Percentiles rank a stretch among this genome's conserved stretches.
phyloP scores from a whole-genome alignment of 2,113 vertebrate species.

The Anseranas semipalmata region DNA sequence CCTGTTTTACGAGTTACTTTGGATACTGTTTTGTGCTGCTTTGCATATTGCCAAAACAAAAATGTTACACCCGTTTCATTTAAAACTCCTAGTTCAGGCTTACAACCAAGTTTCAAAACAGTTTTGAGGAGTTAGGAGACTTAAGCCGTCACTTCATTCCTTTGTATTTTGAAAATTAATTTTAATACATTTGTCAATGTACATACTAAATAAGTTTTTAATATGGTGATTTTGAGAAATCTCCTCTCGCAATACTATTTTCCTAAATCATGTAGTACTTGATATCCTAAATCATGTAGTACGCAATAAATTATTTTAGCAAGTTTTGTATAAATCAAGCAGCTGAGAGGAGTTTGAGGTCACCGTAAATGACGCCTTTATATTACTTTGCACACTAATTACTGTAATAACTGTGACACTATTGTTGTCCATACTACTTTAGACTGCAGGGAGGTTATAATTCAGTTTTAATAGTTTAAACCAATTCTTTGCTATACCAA shows the following conservation, averaged over 20 bases:
- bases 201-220: constrained; percentile 12
- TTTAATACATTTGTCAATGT: neutral
- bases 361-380: neutral
- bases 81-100: neutral
- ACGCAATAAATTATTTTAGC: neutral
- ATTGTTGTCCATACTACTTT: neutral
- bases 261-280: neutral
- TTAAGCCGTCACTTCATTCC: neutral
- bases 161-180: constrained; percentile 15
- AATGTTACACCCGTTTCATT: neutral
- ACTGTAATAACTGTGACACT: constrained; percentile 5
- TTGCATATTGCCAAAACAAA: neutral
- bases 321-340: constrained; percentile 27
- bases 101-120: neutral
- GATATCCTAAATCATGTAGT: too few relatives aligned
- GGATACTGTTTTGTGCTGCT: neutral
- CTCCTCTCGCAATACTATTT: neutral
- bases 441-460: constrained; percentile 20
- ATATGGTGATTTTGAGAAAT: constrained; percentile 18
- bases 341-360: neutral
- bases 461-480: constrained; percentile 61
- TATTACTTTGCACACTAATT: neutral
- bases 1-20: neutral
- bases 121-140: constrained; percentile 5
- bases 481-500: constrained; percentile 23